phyloP scores from a whole-genome alignment of 2,113 vertebrate genomes.

The Datnioides undecimradiatus region DNA sequence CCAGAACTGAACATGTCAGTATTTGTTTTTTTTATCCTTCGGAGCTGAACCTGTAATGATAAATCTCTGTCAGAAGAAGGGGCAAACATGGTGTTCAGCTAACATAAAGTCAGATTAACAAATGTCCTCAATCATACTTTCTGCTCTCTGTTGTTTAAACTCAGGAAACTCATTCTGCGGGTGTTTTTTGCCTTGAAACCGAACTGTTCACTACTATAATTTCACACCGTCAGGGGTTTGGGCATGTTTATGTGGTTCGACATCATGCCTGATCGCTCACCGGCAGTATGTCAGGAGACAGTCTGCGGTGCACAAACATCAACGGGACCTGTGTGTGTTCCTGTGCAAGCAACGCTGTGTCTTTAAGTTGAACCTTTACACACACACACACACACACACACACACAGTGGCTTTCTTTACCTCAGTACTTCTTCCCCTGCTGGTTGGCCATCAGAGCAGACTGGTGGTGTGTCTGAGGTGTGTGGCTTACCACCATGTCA shows the following conservation, averaged over 20 bases:
- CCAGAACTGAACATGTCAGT: background rate
- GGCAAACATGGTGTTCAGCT: background rate
- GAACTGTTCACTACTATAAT: conserved; percentile 16
- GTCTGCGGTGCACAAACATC: conserved; percentile 63
- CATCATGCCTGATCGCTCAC: conserved; percentile 51
- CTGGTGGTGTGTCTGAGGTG: conserved; percentile 75
- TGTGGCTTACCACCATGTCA: conserved; percentile 77
- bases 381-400: conserved; percentile 46
- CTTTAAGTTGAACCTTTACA: conserved; percentile 39
- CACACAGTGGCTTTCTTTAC: conserved; percentile 51
- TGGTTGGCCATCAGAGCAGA: conserved; percentile 64
- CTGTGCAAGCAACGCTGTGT: conserved; percentile 51
- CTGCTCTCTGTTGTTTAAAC: background rate
- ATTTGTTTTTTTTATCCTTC: background rate
- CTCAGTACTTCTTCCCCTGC: conserved; percentile 43
- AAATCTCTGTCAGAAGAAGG: background rate
- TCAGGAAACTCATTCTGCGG: conserved; percentile 9
- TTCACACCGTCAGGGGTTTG: conserved; percentile 35
- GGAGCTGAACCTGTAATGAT: background rate
- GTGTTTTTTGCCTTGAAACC: conserved; percentile 21
- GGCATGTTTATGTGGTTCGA: conserved; percentile 52
- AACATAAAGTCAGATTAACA: conserved; percentile 21
- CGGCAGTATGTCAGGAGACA: conserved; percentile 47
- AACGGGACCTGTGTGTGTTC: conserved; percentile 51
- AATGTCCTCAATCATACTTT: conserved; percentile 17